Base-by-base conservation (phyloP, 2,888 invertebrate species). In the Brachycybe producta region DNA sequence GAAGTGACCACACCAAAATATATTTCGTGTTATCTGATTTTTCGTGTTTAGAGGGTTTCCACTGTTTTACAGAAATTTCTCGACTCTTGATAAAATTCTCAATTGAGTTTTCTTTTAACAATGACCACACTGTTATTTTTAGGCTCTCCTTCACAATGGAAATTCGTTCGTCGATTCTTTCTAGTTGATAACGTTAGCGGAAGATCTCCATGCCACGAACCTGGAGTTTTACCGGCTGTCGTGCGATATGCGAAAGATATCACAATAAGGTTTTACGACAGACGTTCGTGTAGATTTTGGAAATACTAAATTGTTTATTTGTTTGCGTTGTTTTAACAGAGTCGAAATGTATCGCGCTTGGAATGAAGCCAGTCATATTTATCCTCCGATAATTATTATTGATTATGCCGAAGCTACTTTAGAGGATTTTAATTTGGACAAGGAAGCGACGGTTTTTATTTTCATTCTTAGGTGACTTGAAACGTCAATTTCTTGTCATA, bases 371-470 rank as follows among this genome's bases (percentile, higher is more conserved):
- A 26, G 47, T 13, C 36, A 38, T 17, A 79, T 80, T 55, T 75
- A 71, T 61, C 73, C 77, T 4, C 80, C 80, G 0, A 66, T 76
- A 51, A 58, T 80, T 28, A 66, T 69, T 34, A 64, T 80, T n/a
- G 68, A 72, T 39, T 80, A 80, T 61, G 73, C 64, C 21, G 72
- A 75, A 57, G 61, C 75, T 36, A 64, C 64, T 3, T 59, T 63
- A 49, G 62, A 69, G 54, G 52, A 64, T 70, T 34, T 61, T 64
- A 30, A 58, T 63, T 36, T 64, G 68, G 52, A 57, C 56, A 13
- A 59, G 65, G 53, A 60, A 71, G 7, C 58, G 28, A 48, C 40
- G 19, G 39, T 43, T 27, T n/a, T n/a, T 46, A 34, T 56, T 52
- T 3, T 49, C 54, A 15, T 57, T 54, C 30, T 30, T 52, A 3